Evolutionary conservation across 2,888 invertebrate species (phyloP), one percentile per base, ranked within the genome.

Genomic region (Acronicta psi): DNA sequence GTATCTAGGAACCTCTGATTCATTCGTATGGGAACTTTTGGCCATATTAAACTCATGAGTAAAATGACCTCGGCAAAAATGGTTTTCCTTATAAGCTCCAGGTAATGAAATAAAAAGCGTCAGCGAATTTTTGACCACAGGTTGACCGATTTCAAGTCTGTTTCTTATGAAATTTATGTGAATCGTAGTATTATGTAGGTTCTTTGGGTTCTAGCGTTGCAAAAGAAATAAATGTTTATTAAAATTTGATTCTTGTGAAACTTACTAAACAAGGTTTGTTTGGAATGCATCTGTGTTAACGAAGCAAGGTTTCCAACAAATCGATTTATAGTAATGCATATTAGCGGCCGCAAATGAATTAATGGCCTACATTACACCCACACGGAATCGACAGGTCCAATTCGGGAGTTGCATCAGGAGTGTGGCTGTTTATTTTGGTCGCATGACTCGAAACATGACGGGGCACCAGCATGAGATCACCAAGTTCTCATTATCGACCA

Each of bases 381-480:
- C 83, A 74, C 65, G 42, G 64, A 70, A 67, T 79, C 78, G 76
- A 76, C 80, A 78, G 80, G 79, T 81, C 87, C 85, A 80, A 81
- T 87, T 84, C 80, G 80, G 86, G 84, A 86, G 75, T 77, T 83
- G 83, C 83, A 83, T 81, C 84, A 85, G 83, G 80, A 65, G 74
- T 75, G 67, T 63, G 65, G 73, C 57, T 73, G 83, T 85, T 84
- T 92, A 93, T 92, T 93, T 92, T 80, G 69, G 92, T 88, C 85
- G 76, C 62, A 80, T 93, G 92, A 92, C 87, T 89, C 82, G 85
- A 70, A 68, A 71, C 80, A 84, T 90, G 89, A 88, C 90, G 87
- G 85, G 83, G 83, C 85, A 81, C 83, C 86, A 77, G 65, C 69
- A 81, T 92, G 92, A 92, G 91, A 91, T 93, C 92, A 92, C 87